Percentiles rank a stretch among this genome's conserved stretches.
Evolutionary conservation across 92 coral and sea anemone genomes (phyloP).

Genomic region (Epizoanthus illoricatus): DNA sequence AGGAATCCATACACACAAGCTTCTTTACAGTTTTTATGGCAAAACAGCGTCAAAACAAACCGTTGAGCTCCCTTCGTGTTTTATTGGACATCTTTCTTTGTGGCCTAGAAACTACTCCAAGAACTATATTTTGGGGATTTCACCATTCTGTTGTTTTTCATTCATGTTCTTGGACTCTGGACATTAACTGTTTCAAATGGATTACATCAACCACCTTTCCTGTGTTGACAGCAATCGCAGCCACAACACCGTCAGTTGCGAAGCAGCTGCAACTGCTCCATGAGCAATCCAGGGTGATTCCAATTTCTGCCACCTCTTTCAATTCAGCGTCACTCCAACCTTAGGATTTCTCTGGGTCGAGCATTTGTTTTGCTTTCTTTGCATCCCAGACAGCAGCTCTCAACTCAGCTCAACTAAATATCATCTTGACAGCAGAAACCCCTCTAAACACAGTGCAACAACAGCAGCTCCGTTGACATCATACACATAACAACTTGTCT

Average conservation of each 20-base stretch:
- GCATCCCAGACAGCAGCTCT: not conserved
- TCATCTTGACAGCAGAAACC: no score
- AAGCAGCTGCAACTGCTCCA: slow-evolving; percentile 29
- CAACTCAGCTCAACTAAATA: not conserved
- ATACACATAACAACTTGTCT: not conserved
- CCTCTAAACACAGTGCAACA: slow-evolving; percentile 8
- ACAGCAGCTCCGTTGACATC: slow-evolving; percentile 18
- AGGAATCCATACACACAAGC: no score
- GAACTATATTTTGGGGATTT: not conserved
- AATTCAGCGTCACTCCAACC: not conserved
- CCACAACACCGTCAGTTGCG: slow-evolving; percentile 19
- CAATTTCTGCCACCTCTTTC: not conserved
- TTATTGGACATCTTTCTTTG: no score
- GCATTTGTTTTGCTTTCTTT: not conserved
- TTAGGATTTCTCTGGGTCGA: not conserved
- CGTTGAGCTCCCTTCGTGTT: no score
- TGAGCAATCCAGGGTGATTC: slow-evolving; percentile 6
- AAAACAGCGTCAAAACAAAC: no score
- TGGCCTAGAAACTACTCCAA: no score
- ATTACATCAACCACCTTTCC: slow-evolving; percentile 28
- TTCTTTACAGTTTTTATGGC: no score
- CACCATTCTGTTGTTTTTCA: not conserved
- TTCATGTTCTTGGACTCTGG: slow-evolving; percentile 25
- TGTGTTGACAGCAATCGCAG: slow-evolving; percentile 16
- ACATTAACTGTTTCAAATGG: not conserved